phyloP scores from a whole-genome alignment of 2,888 invertebrate species.

The Tinea pellionella region DNA sequence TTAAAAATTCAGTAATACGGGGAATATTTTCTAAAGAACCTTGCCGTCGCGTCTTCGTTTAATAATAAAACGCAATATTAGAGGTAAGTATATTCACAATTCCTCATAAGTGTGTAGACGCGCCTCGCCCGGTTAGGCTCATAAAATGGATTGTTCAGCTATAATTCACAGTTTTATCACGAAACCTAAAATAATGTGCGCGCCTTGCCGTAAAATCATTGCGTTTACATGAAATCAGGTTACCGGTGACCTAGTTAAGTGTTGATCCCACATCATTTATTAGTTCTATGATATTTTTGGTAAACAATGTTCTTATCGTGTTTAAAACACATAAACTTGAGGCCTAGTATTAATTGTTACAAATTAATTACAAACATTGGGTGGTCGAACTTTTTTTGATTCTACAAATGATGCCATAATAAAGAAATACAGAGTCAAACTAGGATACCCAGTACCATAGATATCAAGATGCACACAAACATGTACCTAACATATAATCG shows the following conservation, averaged over 20 bases:
- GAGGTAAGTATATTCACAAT: neutral
- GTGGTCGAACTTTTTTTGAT: neutral
- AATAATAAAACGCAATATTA: neutral
- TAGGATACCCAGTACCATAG: no score
- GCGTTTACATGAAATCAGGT: conserved; percentile 22
- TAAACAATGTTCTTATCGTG: neutral
- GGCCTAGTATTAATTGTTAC: neutral
- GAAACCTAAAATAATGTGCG: conserved; percentile 30
- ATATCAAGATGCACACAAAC: no score
- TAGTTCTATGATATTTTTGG: neutral
- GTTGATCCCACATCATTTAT: neutral
- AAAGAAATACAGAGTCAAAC: no score
- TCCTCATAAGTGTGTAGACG: neutral
- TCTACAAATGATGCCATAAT: no score
- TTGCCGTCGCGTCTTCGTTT: neutral
- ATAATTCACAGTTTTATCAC: conserved; percentile 35
- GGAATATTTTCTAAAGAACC: neutral
- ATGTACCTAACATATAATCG: no score
- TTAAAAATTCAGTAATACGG: neutral
- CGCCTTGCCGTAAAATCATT: conserved; percentile 23
- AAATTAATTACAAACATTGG: neutral
- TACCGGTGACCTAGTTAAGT: conserved; percentile 15
- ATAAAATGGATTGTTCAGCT: conserved; percentile 17
- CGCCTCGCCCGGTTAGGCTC: neutral
- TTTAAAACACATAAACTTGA: neutral